phyloP scores from a whole-genome alignment of 2,888 invertebrate genomes.

The Plemyria rubiginata region DNA sequence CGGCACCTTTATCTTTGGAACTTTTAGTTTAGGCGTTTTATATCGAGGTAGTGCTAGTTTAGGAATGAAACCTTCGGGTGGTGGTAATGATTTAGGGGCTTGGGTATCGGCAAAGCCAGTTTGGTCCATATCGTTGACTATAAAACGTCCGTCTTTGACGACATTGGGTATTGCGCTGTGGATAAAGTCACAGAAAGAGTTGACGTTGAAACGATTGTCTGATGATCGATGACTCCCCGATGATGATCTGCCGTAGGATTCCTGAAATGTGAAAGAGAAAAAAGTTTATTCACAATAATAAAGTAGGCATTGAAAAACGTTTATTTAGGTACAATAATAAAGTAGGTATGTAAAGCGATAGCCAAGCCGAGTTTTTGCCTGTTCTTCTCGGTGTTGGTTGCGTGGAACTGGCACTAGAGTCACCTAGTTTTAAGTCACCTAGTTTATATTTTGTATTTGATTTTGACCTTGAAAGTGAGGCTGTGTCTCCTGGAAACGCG shows the following conservation, averaged over 20 bases:
- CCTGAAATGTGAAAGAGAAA: slow-evolving; percentile 37
- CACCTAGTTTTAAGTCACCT: too few relatives aligned
- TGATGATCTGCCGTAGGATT: slow-evolving; percentile 32
- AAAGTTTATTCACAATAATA: too few relatives aligned
- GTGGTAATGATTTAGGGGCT: slow-evolving; percentile 57
- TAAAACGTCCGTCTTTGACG: slow-evolving; percentile 68
- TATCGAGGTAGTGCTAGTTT: slow-evolving; percentile 48
- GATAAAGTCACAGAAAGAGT: slow-evolving; percentile 71
- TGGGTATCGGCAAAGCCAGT: slow-evolving; percentile 60
- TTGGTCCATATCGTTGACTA: slow-evolving; percentile 64
- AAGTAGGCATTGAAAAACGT: too few relatives aligned
- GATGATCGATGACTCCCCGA: slow-evolving; percentile 31
- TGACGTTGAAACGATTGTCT: slow-evolving; percentile 51
- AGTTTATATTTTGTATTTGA: too few relatives aligned
- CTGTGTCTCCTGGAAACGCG: too few relatives aligned
- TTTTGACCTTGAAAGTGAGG: too few relatives aligned
- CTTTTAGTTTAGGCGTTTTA: slow-evolving; percentile 55
- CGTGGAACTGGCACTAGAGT: too few relatives aligned
- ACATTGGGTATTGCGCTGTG: slow-evolving; percentile 70
- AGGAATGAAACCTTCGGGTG: slow-evolving; percentile 67
- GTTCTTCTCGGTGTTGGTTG: too few relatives aligned
- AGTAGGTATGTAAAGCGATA: too few relatives aligned
- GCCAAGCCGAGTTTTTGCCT: too few relatives aligned
- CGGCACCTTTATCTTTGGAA: slow-evolving; percentile 62
- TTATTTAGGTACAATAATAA: too few relatives aligned